Evolutionary conservation across 2,888 invertebrate species (phyloP).

Genomic region (Agrotis clavis): DNA sequence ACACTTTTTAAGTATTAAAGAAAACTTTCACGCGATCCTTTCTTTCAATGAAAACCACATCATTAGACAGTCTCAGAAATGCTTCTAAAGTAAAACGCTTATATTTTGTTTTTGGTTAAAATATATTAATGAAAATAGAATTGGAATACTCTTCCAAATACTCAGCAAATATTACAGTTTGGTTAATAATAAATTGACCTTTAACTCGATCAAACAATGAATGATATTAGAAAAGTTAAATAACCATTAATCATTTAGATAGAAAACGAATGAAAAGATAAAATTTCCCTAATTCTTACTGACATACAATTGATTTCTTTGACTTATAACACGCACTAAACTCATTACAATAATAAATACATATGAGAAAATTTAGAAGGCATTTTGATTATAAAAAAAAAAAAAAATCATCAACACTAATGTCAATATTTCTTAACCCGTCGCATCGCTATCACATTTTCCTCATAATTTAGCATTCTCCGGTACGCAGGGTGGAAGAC

Average conservation of each 20-base stretch:
- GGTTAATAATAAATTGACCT: not conserved
- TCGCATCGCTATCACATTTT: constrained; percentile 74
- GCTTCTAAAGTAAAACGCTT: constrained; percentile 47
- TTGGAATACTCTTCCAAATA: not conserved
- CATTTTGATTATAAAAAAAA: not conserved
- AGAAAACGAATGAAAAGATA: not conserved
- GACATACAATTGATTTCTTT: not conserved
- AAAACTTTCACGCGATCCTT: constrained; percentile 69
- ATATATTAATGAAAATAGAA: constrained; percentile 11
- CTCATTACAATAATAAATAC: not conserved
- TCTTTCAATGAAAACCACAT: constrained; percentile 74
- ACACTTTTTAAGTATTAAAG: constrained; percentile 73
- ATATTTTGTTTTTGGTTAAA: constrained; percentile 24
- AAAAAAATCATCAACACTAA: not conserved
- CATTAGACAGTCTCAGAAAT: constrained; percentile 72
- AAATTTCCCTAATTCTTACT: not conserved
- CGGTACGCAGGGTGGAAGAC: constrained; percentile 67
- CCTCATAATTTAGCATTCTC: constrained; percentile 79
- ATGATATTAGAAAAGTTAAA: not conserved
- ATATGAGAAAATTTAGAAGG: not conserved
- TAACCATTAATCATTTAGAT: constrained; percentile 25
- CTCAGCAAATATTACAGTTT: not conserved
- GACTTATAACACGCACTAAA: constrained; percentile 12
- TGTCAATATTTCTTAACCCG: constrained; percentile 62
- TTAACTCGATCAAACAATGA: constrained; percentile 12